Evolutionary conservation across 1,140 invertebrate species (phyloP).

Genomic region (Drosophila insularis): DNA sequence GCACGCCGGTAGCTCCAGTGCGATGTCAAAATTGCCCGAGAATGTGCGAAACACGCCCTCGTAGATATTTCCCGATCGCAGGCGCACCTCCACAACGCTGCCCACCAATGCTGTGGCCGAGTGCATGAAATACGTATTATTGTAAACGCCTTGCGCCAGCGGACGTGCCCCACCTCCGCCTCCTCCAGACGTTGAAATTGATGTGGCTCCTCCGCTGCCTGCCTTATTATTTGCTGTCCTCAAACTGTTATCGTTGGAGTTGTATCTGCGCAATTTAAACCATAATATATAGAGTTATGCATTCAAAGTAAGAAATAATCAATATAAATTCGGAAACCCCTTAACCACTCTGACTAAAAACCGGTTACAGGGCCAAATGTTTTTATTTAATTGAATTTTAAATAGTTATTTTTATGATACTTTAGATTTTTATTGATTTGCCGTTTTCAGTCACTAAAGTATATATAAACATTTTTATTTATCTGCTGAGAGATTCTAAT

Average conservation of each 20-base stretch:
- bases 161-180: constrained; percentile 80
- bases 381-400: no score
- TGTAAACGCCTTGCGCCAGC: constrained; percentile 91
- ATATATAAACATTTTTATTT: no score
- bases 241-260: constrained; percentile 71
- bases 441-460: no score
- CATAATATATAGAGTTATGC: no score
- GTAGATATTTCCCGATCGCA: constrained; percentile 90
- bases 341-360: no score
- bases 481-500: no score
- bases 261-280: constrained; percentile 44
- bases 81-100: constrained; percentile 91
- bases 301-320: no score
- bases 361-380: no score
- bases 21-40: constrained; percentile 91
- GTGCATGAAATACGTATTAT: constrained; percentile 94
- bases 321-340: no score
- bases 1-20: constrained; percentile 91
- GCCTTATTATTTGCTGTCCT: constrained; percentile 64
- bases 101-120: constrained; percentile 91
- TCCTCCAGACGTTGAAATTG: constrained; percentile 55
- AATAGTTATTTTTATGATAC: no score
- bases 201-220: constrained; percentile 79
- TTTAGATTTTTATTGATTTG: no score
- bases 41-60: constrained; percentile 94